Percentiles rank a stretch among this genome's conserved stretches.
Evolutionary conservation across 2,888 invertebrate species (phyloP).

Genomic region (Caenorhabditis sp.): DNA sequence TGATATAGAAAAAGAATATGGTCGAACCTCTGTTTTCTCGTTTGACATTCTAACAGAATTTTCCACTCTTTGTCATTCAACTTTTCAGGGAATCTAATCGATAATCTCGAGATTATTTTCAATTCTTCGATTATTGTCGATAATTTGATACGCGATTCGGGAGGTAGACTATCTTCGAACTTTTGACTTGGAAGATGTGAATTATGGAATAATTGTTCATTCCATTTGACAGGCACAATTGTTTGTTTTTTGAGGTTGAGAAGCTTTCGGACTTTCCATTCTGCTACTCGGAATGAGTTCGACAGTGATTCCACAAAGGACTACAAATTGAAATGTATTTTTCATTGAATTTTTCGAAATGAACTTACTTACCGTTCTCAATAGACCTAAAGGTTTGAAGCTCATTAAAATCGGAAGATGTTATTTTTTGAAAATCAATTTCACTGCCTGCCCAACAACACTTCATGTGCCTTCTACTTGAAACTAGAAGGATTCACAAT

Average conservation of each 20-base stretch:
- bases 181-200: constrained; percentile 10
- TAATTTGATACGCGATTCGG: background rate
- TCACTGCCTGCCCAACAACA: too few relatives aligned
- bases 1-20: constrained; percentile 49
- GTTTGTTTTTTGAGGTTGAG: constrained; percentile 7
- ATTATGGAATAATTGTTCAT: background rate
- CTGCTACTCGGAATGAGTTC: background rate
- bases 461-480: too few relatives aligned
- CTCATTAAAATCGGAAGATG: too few relatives aligned
- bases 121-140: constrained; percentile 11
- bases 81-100: constrained; percentile 13
- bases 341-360: background rate
- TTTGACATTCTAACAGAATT: constrained; percentile 13
- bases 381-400: too few relatives aligned
- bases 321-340: background rate
- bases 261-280: constrained; percentile 2
- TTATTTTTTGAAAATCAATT: too few relatives aligned
- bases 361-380: too few relatives aligned
- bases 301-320: background rate
- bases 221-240: constrained; percentile 23
- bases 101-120: constrained; percentile 14
- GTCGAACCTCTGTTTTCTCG: constrained; percentile 50
- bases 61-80: constrained; percentile 22
- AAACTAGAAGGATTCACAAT: too few relatives aligned
- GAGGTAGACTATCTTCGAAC: background rate